A percentile compares a stretch with the other conserved stretches of the same genome.
These are phyloP conservation scores for Drosophila truncata DNA, from an alignment of 1,140 invertebrate genomes.

Conservation along the genomic window DNA sequence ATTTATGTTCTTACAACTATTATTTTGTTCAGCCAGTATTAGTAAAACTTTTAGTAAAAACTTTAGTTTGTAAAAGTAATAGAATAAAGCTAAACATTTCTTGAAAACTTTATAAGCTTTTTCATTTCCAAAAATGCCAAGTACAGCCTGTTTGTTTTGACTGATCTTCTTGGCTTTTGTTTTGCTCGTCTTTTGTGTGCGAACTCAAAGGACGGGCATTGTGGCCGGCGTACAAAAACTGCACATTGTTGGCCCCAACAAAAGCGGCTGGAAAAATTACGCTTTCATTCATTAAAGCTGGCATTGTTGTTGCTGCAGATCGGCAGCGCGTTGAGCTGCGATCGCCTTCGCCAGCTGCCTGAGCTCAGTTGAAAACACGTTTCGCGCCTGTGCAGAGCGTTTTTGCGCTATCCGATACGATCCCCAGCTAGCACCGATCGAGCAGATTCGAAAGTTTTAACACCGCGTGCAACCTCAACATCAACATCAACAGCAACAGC, in stretches of 20 bases:
- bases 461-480: constrained; percentile 50
- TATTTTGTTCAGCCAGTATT: too few relatives aligned
- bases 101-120: too few relatives aligned
- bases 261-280: constrained; percentile 61
- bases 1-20: too few relatives aligned
- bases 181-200: constrained; percentile 59
- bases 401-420: constrained; percentile 50
- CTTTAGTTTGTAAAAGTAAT: too few relatives aligned
- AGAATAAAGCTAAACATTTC: too few relatives aligned
- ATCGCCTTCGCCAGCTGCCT: constrained; percentile 43
- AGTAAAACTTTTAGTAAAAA: too few relatives aligned
- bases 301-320: constrained; percentile 57
- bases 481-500: constrained; percentile 1
- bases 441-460: constrained; percentile 67
- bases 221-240: constrained; percentile 58
- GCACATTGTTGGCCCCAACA: constrained; percentile 69
- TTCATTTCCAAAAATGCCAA: too few relatives aligned
- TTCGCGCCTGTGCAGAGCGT: constrained; percentile 77
- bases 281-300: constrained; percentile 78
- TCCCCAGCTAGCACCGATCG: constrained; percentile 14
- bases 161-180: constrained; percentile 35
- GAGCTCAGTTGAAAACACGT: constrained; percentile 78
- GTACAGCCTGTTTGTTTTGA: constrained; percentile 6
- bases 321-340: constrained; percentile 50
- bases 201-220: constrained; percentile 66